Conservation (phyloP, 2,888 invertebrate species). For the Heliconius ismenius region DNA sequence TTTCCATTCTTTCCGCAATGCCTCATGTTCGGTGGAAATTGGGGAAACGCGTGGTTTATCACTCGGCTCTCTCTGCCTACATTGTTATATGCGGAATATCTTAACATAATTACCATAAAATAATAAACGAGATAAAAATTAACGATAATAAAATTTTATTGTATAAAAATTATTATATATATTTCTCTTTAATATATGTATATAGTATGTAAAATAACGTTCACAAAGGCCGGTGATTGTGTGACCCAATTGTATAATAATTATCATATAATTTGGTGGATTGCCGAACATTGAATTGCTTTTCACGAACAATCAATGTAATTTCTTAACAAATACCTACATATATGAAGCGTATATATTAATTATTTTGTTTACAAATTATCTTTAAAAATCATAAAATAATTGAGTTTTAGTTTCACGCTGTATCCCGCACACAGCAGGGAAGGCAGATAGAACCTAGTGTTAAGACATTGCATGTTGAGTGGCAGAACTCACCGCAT, state of each 20-base stretch:
- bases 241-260: slow-evolving; percentile 20
- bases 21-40: not conserved
- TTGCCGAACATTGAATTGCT: slow-evolving; percentile 12
- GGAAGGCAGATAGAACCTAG: too few species aligned
- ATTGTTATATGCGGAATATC: not conserved
- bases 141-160: not conserved
- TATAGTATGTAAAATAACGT: slow-evolving; percentile 6
- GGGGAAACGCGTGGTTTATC: too few species aligned
- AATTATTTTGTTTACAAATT: not conserved
- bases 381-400: not conserved
- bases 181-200: not conserved
- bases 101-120: not conserved
- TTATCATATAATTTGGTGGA: slow-evolving; percentile 20
- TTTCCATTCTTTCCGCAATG: not conserved
- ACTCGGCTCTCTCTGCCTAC: not conserved
- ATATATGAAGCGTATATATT: not conserved
- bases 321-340: slow-evolving; percentile 6
- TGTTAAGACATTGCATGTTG: too few species aligned
- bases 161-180: not conserved
- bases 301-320: slow-evolving; percentile 15
- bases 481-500: too few species aligned
- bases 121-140: not conserved
- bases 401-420: not conserved
- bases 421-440: too few species aligned
- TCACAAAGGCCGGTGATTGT: slow-evolving; percentile 17